Base-by-base conservation (phyloP, 2,797 vertebrate species). In the Menidia menidia region DNA sequence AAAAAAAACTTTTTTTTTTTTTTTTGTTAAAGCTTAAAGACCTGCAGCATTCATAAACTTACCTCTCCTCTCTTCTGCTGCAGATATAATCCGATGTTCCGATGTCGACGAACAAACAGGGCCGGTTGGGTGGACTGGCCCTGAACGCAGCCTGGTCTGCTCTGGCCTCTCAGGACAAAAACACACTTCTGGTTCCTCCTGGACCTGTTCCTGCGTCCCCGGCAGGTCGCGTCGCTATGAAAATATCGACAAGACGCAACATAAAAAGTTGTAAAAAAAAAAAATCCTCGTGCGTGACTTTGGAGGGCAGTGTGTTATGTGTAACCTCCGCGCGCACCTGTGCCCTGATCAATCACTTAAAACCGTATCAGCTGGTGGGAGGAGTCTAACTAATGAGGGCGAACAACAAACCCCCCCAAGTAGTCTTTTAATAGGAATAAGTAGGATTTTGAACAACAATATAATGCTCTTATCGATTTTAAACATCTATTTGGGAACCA, bases 331-430 rank as follows among this genome's bases (percentile, higher is more conserved):
- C 0, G 35, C 35, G 1, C 73, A 87, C 71, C 80, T 81, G 67
- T 55, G 2, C 0, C 19, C 30, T 39, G 77, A 68, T 42, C 15
- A 18, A 16, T 77, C 31, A 52, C 35, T 35, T 79, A 60, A 82
- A 83, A 60, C 52, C 54, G 35, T 43, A 4, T 75, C 85, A 88
- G 66, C 87, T 86, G 85, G 60, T 65, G 33, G 66, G 55, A 58
- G 61, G 65, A 56, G 61, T 59, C 6, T 6, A n/a, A 11, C 9
- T 47, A 25, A 48, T 48, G 35, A 58, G 10, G 35, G 10, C 10
- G 35, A 9, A 39, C 35, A 39, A 9, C 35, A 39, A 5, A 39
- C 7, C 35, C 7, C 35, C 35, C 10, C 35, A 39, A 7, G 10
- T 10, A 39, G 35, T 2, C 35, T 39, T 39, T 25, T 25, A 25